Evolutionary conservation across 1,140 invertebrate genomes (phyloP), one percentile per base, ranked within the genome.

Genomic region (Papilio dardanus): DNA sequence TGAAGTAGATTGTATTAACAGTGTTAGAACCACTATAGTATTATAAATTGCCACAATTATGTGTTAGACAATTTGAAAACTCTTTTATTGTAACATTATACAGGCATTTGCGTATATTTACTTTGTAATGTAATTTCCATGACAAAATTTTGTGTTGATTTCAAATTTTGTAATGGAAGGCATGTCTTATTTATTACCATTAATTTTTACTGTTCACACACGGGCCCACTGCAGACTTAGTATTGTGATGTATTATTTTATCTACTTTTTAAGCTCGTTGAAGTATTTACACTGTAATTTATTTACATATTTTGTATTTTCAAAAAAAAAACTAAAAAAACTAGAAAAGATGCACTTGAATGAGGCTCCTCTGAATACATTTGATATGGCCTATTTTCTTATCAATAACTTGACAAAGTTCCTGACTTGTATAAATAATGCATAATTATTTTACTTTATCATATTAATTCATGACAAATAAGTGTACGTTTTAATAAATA

Each of bases 21-120:
- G 86, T 90, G 88, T 90, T 90, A 87, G 87, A 89, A 89, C 85
- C 71, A 76, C 76, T 74, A 40, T 76, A 69, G 71, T 33, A 33
- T 71, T 76, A 66, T 68, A 76, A 40, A 75, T 33, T 66, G 75
- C 66, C 71, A 50, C 78, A 77, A 58, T 35, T 58, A 35, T 73
- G 46, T 46, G 10, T 73, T 73, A 73, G 42, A 35, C 46, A 54
- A 73, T 58, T 73, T 30, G 16, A 33, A 58, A 35, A 35, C 4
- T 31, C 19, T 58, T 19, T 73, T 58, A 54, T 42, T 71, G 68
- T 73, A 35, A n/a, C 46, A 58, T 33, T 73, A 58, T 58, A 30
- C 50, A 58, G 46, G 31, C 71, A 73, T 31, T 46, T 71, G 21
- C 54, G 46, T 71, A 28, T 6, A 42, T 71, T 71, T 30, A 71